Conservation (phyloP, 1,140 invertebrate species). For the Oryctes rhinoceros region DNA sequence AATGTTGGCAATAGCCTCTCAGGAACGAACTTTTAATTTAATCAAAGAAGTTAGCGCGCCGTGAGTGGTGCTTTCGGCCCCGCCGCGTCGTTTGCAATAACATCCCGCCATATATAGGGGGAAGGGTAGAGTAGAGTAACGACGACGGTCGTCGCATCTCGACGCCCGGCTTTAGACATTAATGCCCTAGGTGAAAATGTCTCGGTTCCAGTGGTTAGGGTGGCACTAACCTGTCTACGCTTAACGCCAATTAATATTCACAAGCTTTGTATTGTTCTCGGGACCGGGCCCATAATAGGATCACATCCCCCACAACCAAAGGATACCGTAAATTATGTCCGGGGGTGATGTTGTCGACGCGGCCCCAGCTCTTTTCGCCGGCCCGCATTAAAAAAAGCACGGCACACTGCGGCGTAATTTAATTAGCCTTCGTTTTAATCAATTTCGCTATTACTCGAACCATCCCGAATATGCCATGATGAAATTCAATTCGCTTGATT, state of each 20-base stretch:
- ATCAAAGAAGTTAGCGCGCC: slow-evolving; percentile 61
- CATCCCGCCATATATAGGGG: slow-evolving; percentile 10
- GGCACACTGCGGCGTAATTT: slow-evolving; percentile 5
- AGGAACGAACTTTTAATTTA: slow-evolving; percentile 61
- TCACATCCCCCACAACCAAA: slow-evolving; percentile 25
- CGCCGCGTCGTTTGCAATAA: neutral
- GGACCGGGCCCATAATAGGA: slow-evolving; percentile 34
- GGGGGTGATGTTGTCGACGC: slow-evolving; percentile 31
- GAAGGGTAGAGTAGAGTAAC: slow-evolving; percentile 46
- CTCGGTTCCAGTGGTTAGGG: slow-evolving; percentile 57
- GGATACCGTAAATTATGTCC: slow-evolving; percentile 35
- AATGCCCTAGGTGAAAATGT: slow-evolving; percentile 59
- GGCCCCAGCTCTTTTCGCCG: neutral
- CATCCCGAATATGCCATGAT: neutral
- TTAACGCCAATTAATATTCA: slow-evolving; percentile 58
- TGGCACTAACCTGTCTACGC: slow-evolving; percentile 48
- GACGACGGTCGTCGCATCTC: slow-evolving; percentile 15
- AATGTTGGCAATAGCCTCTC: slow-evolving; percentile 54
- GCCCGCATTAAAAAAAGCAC: slow-evolving; percentile 8
- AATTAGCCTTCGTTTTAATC: slow-evolving; percentile 27
- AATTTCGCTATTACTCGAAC: neutral
- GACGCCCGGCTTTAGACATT: slow-evolving; percentile 47
- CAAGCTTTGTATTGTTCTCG: slow-evolving; percentile 46
- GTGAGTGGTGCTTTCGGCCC: slow-evolving; percentile 54
- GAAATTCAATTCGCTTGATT: too few species aligned